Conservation (phyloP, 2,888 invertebrate genomes). For the Drosophila longiperda region DNA sequence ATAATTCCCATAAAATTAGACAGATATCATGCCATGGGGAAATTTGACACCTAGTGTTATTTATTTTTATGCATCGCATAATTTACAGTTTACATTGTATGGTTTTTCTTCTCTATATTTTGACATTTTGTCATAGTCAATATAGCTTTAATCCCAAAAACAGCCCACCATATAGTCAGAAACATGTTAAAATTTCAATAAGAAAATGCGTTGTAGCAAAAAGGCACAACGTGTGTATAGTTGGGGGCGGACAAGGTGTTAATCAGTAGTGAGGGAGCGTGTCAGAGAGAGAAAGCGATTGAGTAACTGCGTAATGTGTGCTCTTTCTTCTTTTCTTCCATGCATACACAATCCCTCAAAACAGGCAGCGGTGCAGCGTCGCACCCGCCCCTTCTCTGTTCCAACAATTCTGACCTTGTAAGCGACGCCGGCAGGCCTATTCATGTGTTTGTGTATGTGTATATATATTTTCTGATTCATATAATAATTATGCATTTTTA, state of each 20-base stretch:
- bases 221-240: slow-evolving; percentile 28
- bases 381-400: not conserved
- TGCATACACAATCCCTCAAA: slow-evolving; percentile 20
- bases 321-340: slow-evolving; percentile 1
- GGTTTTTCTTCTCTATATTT: slow-evolving; percentile 9
- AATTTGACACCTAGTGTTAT: not conserved
- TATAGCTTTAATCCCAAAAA: not conserved
- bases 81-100: not conserved
- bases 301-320: slow-evolving; percentile 7
- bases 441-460: slow-evolving; percentile 4
- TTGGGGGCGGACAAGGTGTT: slow-evolving; percentile 15
- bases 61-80: slow-evolving; percentile 15
- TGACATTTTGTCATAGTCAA: slow-evolving; percentile 21
- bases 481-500: slow-evolving; percentile 58
- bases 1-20: not conserved
- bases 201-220: slow-evolving; percentile 57
- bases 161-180: not conserved
- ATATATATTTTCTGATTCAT: slow-evolving; percentile 37
- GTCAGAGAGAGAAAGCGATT: not conserved
- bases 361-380: slow-evolving; percentile 19
- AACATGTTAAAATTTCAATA: slow-evolving; percentile 15
- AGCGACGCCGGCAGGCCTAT: slow-evolving; percentile 43
- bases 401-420: slow-evolving; percentile 52
- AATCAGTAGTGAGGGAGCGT: not conserved
- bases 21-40: slow-evolving; percentile 25